Evolutionary conservation across 2,888 invertebrate genomes (phyloP).

Genomic region (Troides aeacus): DNA sequence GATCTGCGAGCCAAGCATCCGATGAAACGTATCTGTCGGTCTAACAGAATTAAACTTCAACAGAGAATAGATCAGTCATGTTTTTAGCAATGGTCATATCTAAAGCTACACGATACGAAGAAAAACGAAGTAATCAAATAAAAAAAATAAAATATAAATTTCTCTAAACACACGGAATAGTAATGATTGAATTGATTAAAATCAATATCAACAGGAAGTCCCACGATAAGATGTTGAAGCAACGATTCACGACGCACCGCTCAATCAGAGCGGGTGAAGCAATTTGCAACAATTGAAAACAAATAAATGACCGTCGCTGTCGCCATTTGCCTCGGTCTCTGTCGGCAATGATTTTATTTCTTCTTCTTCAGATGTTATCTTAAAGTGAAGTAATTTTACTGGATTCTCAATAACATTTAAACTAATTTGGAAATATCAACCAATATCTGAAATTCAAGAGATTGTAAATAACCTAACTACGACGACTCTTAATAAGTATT

Average conservation of each 20-base stretch:
- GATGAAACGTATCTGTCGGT: too few relatives aligned
- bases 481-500: too few relatives aligned
- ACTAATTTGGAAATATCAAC: background rate
- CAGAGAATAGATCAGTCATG: too few relatives aligned
- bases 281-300: conserved; percentile 69
- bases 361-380: conserved; percentile 26
- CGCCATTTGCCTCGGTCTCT: conserved; percentile 44
- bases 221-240: conserved; percentile 47
- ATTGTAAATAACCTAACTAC: too few relatives aligned
- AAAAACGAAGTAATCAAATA: too few relatives aligned
- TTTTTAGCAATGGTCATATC: too few relatives aligned
- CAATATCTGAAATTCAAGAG: too few relatives aligned
- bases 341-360: conserved; percentile 29
- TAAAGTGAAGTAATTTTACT: conserved; percentile 16
- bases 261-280: conserved; percentile 59
- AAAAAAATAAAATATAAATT: too few relatives aligned
- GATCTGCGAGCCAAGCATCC: too few relatives aligned
- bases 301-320: conserved; percentile 59
- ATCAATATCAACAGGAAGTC: conserved; percentile 33
- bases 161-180: background rate
- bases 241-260: conserved; percentile 56
- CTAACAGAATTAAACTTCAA: too few relatives aligned
- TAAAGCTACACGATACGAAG: too few relatives aligned
- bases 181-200: conserved; percentile 41
- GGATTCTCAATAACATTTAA: background rate